Base-by-base conservation (phyloP, 2,888 invertebrate species). In the Sipha maydis region DNA sequence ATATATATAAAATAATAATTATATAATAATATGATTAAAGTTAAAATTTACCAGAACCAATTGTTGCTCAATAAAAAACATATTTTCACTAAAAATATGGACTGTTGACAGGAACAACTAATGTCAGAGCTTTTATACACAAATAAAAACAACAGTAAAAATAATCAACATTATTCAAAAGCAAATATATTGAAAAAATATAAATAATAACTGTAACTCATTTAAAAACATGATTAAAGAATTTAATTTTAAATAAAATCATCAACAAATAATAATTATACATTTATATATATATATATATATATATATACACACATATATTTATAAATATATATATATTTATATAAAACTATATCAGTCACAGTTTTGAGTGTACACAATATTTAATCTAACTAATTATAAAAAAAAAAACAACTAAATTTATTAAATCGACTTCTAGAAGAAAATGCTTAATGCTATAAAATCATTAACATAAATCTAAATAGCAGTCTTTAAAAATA, bases 401-500 rank as follows among this genome's bases (percentile, higher is more conserved):
- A 88, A 77, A 61, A 61, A 61, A 61, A 61, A 77, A 75, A 67
- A 31, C n/a, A 75, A 25, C 41, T 75, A 48, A 56, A 54, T 80
- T 79, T 28, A 75, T 61, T 80, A 67, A 48, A 75, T 19, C 75
- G 67, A 31, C 38, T 76, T 48, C 88, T 82, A 88, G 67, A 82
- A 41, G 28, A 82, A 76, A 48, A 82, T 76, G 31, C 88, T 82
- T 82, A 88, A 88, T 76, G 88, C 82, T 56, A 73, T 88, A 82
- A 75, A 88, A 88, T 88, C 88, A 88, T 80, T 80, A 82, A 76
- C 25, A 82, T 88, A 82, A 82, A 88, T 82, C 82, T 88, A 88
- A 88, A 82, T 73, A 82, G 88, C 88, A 88, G 88, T 88, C 88
- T 88, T 88, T 67, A 76, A 86, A 86, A 79, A 78, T 75, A 54